phyloP scores from a whole-genome alignment of 2,888 invertebrate species.

The Drosophila quasianomalipes region DNA sequence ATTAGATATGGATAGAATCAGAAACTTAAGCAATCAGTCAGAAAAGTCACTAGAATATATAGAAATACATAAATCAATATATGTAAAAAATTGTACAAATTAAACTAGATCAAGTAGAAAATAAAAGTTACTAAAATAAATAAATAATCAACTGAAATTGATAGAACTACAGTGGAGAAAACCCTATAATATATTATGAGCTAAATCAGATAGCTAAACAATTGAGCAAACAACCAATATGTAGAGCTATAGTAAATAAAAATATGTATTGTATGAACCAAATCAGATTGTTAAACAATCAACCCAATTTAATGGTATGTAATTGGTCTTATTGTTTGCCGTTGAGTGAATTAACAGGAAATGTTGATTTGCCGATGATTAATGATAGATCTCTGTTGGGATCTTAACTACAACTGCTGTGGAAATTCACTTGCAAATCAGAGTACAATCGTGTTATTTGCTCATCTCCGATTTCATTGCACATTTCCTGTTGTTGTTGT shows the following conservation, averaged over 20 bases:
- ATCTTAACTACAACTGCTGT: slow-evolving; percentile 5
- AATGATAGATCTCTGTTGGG: slow-evolving; percentile 17
- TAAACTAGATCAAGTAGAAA: not conserved
- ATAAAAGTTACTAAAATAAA: not conserved
- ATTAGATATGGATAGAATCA: not conserved
- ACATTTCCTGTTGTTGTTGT: slow-evolving; percentile 46
- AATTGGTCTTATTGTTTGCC: slow-evolving; percentile 9
- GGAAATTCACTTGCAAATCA: slow-evolving; percentile 33
- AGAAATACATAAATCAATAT: not conserved
- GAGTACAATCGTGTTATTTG: slow-evolving; percentile 18
- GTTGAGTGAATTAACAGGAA: slow-evolving; percentile 26
- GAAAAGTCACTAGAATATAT: not conserved
- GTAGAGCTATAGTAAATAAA: not conserved
- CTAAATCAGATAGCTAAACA: not conserved
- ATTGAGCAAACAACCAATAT: not conserved
- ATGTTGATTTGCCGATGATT: slow-evolving; percentile 12
- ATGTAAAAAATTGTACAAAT: not conserved
- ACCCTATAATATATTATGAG: too few relatives aligned
- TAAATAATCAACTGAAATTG: not conserved
- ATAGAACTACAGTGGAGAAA: not conserved
- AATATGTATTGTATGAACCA: not conserved
- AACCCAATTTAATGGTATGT: not conserved
- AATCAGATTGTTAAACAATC: not conserved
- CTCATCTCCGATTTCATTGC: slow-evolving; percentile 45
- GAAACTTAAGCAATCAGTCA: not conserved